A percentile compares a stretch with the other conserved stretches of the same genome.
Evolutionary conservation across 2,888 invertebrate species (phyloP).

Genomic region (Stramonita haemastoma): DNA sequence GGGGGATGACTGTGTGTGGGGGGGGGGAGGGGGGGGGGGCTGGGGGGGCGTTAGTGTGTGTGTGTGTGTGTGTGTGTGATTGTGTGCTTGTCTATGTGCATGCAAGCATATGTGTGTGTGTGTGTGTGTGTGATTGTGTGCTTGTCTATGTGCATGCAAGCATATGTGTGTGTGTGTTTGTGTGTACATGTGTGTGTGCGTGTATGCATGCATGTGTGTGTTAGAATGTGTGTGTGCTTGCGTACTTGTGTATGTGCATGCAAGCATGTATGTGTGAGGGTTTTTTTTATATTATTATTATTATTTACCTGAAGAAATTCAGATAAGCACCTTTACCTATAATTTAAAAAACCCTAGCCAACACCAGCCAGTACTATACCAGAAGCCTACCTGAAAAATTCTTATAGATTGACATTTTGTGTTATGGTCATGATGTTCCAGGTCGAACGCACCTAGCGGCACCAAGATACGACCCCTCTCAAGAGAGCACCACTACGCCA

Average conservation of each 20-base stretch:
- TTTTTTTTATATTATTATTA: too few species aligned
- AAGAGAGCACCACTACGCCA: background rate
- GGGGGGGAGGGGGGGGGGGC: background rate
- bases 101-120: background rate
- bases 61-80: background rate
- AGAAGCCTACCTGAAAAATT: too few species aligned
- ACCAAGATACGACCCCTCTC: slow-evolving; percentile 21
- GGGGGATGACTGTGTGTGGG: background rate
- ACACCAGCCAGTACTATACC: too few species aligned
- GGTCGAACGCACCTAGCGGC: slow-evolving; percentile 4
- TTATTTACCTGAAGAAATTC: too few species aligned
- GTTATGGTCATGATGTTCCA: background rate
- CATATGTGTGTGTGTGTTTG: background rate
- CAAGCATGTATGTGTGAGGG: background rate
- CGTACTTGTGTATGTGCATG: too few species aligned
- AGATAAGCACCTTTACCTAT: too few species aligned
- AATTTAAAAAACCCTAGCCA: too few species aligned
- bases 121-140: background rate
- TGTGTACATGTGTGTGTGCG: background rate
- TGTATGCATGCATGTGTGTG: background rate
- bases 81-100: too few species aligned
- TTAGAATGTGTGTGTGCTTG: background rate
- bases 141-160: background rate
- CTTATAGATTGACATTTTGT: too few species aligned
- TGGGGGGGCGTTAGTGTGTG: background rate